Evolutionary conservation across 1,140 invertebrate genomes (phyloP), one percentile per base, ranked within the genome.

Genomic region (Pseudomyrmex cubaensis): DNA sequence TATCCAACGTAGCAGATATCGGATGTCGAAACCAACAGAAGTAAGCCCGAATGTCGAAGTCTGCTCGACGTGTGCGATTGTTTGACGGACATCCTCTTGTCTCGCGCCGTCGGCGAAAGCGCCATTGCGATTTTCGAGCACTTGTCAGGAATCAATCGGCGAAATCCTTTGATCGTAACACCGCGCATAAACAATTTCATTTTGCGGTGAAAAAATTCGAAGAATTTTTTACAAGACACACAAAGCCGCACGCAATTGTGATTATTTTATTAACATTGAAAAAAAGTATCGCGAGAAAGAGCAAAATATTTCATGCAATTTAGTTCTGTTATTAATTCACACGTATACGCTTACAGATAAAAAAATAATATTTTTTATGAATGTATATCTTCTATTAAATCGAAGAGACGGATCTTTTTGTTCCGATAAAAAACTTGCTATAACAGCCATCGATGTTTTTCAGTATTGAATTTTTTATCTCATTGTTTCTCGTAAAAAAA

Each of bases 41-140:
- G 5, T 72, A 80, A 80, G 54, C 63, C 15, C 76, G 66, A 72
- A 61, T 59, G 63, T 70, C 66, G 66, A 80, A 78, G 70, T 70
- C 52, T 69, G 75, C 35, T 70, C 52, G 35, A 56, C 13, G 15
- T 69, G 48, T 25, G 20, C 50, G 44, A 17, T n/a, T 15, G 50
- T 66, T 56, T 56, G 22, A 66, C 22, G 44, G 20, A 62, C 56
- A 13, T 52, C 22, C 61, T 64, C 61, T 66, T 25, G 62, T 64
- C 35, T 35, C 62, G 22, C 22, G 22, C 54, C 66, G 56, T 80
- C 66, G 66, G 66, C 54, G 54, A 59, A 15, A n/a, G 52, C 52
- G 20, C 52, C 35, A 46, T 67, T 20, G 52, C 54, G 64, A 67
- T 70, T 59, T 15, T 17, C 22, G 13, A 63, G 61, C 25, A 63